Base-by-base conservation (phyloP, 1,140 invertebrate genomes). In the Latrodectus geometricus region DNA sequence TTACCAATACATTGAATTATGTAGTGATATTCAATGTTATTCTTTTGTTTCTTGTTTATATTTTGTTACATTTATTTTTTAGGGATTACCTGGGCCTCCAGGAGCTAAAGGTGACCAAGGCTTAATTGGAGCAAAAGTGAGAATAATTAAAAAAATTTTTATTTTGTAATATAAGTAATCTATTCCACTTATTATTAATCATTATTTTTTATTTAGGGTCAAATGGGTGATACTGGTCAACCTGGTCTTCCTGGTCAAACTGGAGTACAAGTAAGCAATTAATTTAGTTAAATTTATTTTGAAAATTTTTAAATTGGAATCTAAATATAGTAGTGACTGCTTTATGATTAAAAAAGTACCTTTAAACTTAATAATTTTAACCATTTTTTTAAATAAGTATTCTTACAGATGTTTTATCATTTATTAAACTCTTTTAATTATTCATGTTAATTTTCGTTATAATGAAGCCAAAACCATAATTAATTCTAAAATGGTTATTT, bases 31-130 rank as follows among this genome's bases (percentile, higher is more conserved):
- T 17, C 8, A 4, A 61, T 14, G 17, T 14, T 61, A 17, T 61
- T 8, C 54, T 61, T 61, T 17, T 14, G 54, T 11, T 69, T 69
- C 12, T n/a, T 69, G 2, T 1, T 69, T 21, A 69, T 15, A 69
- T 69, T 69, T 56, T 15, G 15, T 15, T 82, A 0, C 56, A 49
- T 20, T 65, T 83, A 11, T 3, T 23, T 82, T 73, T 68, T 35
- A 87, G 86, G 95, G 95, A 66, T 90, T 92, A 0, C 89, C 91
- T 49, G 95, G 95, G 52, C 90, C 92, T 77, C 90, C 93, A 79
- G 96, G 96, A 35, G 90, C 92, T 66, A 95, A 96, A 92, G 96
- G 96, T n/a, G 96, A 96, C 90, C 93, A 93, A 73, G 87, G 87
- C 8, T 56, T 83, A 73, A 14, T 66, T 54, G 87, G 87, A 77